These are phyloP conservation scores for Lottia gigantea DNA, from an alignment of 2,888 invertebrate genomes.

Conservation along the genomic window DNA sequence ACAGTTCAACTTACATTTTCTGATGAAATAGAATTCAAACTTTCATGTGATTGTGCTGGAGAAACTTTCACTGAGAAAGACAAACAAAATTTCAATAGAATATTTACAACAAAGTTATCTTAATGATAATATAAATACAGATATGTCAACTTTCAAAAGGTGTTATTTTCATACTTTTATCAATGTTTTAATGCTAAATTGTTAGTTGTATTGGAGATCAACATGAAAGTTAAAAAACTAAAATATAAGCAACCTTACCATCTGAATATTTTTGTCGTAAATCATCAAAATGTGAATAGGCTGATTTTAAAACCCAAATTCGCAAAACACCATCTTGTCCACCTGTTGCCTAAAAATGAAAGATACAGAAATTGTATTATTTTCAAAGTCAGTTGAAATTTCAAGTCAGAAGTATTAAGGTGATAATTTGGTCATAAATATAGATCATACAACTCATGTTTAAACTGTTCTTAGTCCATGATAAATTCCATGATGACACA, in stretches of 20 bases:
- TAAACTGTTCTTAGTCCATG: no score
- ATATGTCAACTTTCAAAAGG: no score
- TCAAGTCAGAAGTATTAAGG: no score
- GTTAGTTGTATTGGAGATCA: not conserved
- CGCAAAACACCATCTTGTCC: conserved; percentile 94
- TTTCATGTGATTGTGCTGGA: conserved; percentile 93
- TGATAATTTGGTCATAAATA: no score
- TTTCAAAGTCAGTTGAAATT: no score
- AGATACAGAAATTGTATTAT: not conserved
- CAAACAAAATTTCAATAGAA: not conserved
- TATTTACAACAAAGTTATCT: not conserved
- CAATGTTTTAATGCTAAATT: no score
- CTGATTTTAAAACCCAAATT: conserved; percentile 94
- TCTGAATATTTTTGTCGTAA: conserved; percentile 76
- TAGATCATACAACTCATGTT: no score
- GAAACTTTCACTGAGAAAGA: conserved; percentile 65
- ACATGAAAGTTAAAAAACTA: not conserved
- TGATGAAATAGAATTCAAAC: conserved; percentile 77
- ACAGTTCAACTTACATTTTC: conserved; percentile 14
- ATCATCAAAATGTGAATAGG: conserved; percentile 91
- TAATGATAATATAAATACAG: not conserved
- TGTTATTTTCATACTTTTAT: no score
- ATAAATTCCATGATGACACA: no score
- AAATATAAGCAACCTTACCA: conserved; percentile 41
- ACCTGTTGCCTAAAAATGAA: conserved; percentile 80